Base-by-base conservation (phyloP, 2,113 vertebrate genomes). In the Tachuris rubrigastra region DNA sequence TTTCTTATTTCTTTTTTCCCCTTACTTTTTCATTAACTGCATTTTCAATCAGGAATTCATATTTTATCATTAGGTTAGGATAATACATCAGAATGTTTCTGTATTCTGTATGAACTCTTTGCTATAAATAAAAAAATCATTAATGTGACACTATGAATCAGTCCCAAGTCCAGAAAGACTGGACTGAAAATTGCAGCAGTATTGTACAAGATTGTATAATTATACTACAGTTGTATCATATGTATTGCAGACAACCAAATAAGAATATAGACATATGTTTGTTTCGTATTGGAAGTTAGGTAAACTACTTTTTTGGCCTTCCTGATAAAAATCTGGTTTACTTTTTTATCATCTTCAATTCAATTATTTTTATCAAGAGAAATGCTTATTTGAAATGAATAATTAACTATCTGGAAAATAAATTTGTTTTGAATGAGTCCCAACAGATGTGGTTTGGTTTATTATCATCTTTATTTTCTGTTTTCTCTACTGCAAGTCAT, bases 331-430 rank as follows among this genome's bases (percentile, higher is more conserved):
- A 69, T 93, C 62, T 92, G 30, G 35, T 95, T 71, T 50, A 49
- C 47, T 92, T 53, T 92, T 94, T 85, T 73, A 4, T 81, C n/a
- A 84, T 86, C 16, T 25, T 77, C 56, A 44, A 24, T 17, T 8
- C 84, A 46, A 75, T 73, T 91, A 24, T 93, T 95, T 93, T 39
- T 41, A 85, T 96, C 95, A 89, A 85, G n/a, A 95, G 49, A 89
- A 79, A 91, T 41, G 46, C 76, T 86, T 91, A 14, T 95, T 96
- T 93, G 69, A 86, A 96, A 97, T 73, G 1, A 76, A 37, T 93
- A 96, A 96, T 90, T 95, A 95, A 85, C 82, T 97, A 53, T 91
- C 90, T 87, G 58, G 82, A 93, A 96, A 93, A 53, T 67, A 96
- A 96, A 86, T 96, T 96, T 90, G 9, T 62, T 94, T 97, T 90